These are phyloP conservation scores for Crotalus tigris DNA, from an alignment of 2,113 vertebrate species.

Conservation along the genomic window DNA sequence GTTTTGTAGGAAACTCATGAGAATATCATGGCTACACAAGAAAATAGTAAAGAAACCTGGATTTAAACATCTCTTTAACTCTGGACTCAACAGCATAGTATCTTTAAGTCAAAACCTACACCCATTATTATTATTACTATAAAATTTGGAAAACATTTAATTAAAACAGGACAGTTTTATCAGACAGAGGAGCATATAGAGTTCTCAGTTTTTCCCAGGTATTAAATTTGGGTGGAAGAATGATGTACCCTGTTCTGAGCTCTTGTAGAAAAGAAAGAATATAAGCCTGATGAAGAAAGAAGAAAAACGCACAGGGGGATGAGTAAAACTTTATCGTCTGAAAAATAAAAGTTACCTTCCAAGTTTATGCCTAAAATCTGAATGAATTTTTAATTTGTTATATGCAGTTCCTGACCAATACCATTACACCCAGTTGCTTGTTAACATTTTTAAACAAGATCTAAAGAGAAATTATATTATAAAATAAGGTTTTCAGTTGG, in stretches of 20 bases:
- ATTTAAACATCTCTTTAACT: neutral
- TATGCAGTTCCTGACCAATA: neutral
- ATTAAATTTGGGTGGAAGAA: neutral
- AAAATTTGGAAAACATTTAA: neutral
- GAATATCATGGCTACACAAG: neutral
- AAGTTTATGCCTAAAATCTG: slow-evolving; percentile 13
- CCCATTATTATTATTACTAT: neutral
- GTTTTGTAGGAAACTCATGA: neutral
- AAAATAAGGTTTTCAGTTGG: slow-evolving; percentile 25
- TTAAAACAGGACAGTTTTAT: neutral
- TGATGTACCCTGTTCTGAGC: too few relatives aligned
- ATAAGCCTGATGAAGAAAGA: neutral
- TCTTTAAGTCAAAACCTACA: neutral
- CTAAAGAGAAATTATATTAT: slow-evolving; percentile 4
- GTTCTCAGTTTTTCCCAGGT: neutral
- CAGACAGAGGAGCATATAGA: neutral
- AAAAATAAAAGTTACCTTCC: neutral
- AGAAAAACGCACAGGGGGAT: neutral
- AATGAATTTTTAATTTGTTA: slow-evolving; percentile 25
- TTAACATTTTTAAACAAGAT: slow-evolving; percentile 21
- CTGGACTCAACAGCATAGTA: neutral
- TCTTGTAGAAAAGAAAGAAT: neutral
- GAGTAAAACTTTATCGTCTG: neutral
- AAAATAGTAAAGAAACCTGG: neutral
- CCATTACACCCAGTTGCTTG: slow-evolving; percentile 3